Base-by-base conservation (phyloP, 1,140 invertebrate species). In the Stegodyphus dumicola region DNA sequence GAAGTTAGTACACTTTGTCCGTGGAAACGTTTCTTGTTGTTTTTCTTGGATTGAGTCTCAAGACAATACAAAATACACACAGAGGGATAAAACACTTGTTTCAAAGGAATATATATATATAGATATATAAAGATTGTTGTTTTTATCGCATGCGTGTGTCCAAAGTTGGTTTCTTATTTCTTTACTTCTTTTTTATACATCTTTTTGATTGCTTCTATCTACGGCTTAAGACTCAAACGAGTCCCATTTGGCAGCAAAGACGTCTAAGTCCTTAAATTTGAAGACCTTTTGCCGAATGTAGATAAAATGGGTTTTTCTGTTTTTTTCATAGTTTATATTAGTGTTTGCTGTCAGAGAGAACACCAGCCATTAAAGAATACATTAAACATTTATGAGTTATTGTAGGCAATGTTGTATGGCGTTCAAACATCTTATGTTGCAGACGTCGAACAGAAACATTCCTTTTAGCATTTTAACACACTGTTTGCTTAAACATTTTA, bases 221-320 rank as follows among this genome's bases (percentile, higher is more conserved):
- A 33, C 13, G 49, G 74, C 74, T 76, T 60, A 76, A 60, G 18
- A 51, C 73, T 33, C 70, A 73, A 73, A 73, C 53, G 70, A n/a
- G 7, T 13, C 70, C 70, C 70, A 52, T 73, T 7, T 15, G 49
- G 51, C 7, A 53, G 53, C 49, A 17, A 73, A 52, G 53, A 73
- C 51, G 70, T 7, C 9, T 70, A 51, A 52, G 70, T 52, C 49
- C 51, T 73, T 73, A 73, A 73, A n/a, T 73, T 73, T 73, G 49
- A 6, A 49, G 70, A 73, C 33, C 70, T 33, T 33, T 33, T 33
- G 33, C 33, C 33, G 33, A 33, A 3, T 33, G 33, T 33, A 33
- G 33, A 33, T 33, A 33, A 33, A 33, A 33, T 33, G 33, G 33
- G 33, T 33, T 33, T 33, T 33, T 3, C 3, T 1, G 1, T 33